These are phyloP conservation scores for Hipposideros larvatus DNA, from an alignment of 2,797 vertebrate species.

Conservation along the genomic window DNA sequence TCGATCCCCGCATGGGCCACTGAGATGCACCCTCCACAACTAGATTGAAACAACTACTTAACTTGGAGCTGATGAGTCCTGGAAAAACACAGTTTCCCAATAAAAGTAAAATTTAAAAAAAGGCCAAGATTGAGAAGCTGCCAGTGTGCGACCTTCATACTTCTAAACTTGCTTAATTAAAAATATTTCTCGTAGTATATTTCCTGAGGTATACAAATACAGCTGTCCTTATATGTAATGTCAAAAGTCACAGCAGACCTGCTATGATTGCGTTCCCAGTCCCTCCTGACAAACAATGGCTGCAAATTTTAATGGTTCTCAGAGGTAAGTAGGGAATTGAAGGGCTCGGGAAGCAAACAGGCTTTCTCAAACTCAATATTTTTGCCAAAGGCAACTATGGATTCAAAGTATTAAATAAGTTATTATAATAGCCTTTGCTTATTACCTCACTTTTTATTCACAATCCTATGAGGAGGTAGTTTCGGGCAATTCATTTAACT, in stretches of 20 bases:
- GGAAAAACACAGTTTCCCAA: no score
- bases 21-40: no score
- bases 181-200: neutral
- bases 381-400: conserved; percentile 35
- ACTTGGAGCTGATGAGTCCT: no score
- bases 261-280: neutral
- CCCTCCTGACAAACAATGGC: neutral
- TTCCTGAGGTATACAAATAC: conserved; percentile 34
- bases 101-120: neutral
- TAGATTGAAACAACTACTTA: no score
- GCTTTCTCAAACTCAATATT: neutral
- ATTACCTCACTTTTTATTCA: conserved; percentile 49
- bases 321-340: neutral
- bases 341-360: conserved; percentile 28
- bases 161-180: neutral
- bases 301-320: neutral
- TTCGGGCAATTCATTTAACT: conserved; percentile 34
- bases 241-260: neutral
- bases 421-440: neutral
- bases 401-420: conserved; percentile 4
- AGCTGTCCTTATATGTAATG: neutral
- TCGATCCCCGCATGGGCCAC: no score
- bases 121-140: neutral
- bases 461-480: neutral
- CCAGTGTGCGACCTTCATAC: neutral